Evolutionary conservation across 2,797 vertebrate genomes (phyloP).

Genomic region (Galago senegalensis): DNA sequence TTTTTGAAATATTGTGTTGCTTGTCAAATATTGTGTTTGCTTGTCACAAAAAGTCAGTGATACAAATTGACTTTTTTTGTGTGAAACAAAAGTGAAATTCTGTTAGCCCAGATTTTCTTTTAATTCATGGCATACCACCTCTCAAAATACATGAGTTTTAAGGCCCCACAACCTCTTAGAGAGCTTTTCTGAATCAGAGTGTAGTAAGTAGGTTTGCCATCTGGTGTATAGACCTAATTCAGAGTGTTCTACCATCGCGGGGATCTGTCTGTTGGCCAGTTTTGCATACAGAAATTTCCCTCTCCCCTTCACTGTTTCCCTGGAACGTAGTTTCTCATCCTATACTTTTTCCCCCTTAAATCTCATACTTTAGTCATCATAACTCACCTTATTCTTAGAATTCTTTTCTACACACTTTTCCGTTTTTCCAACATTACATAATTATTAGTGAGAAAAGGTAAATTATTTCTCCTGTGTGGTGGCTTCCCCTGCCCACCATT

Average conservation of each 20-base stretch:
- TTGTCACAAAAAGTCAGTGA: not conserved
- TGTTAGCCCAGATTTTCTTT: not conserved
- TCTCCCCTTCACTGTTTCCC: not conserved
- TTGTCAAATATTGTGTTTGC: not conserved
- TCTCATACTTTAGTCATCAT: not conserved
- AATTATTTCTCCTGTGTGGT: not conserved
- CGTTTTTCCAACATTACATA: not conserved
- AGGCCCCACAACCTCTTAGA: not conserved
- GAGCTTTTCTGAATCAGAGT: not conserved
- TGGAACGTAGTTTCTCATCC: not conserved
- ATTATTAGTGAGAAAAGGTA: not conserved
- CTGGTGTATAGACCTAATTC: not conserved
- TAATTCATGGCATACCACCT: not conserved
- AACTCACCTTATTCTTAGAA: constrained; percentile 27
- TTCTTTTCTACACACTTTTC: not conserved
- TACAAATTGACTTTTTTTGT: constrained; percentile 1
- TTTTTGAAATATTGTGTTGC: not conserved
- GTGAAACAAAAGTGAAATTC: not conserved
- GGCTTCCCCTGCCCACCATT: not conserved
- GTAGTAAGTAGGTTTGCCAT: not conserved
- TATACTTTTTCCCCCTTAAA: not conserved
- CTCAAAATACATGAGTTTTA: not conserved
- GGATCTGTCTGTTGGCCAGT: not conserved
- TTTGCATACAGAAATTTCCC: not conserved
- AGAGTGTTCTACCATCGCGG: not conserved